A percentile compares a stretch with the other conserved stretches of the same genome.
phyloP scores from a whole-genome alignment of 2,888 invertebrate species.

The Abrostola tripartita region DNA sequence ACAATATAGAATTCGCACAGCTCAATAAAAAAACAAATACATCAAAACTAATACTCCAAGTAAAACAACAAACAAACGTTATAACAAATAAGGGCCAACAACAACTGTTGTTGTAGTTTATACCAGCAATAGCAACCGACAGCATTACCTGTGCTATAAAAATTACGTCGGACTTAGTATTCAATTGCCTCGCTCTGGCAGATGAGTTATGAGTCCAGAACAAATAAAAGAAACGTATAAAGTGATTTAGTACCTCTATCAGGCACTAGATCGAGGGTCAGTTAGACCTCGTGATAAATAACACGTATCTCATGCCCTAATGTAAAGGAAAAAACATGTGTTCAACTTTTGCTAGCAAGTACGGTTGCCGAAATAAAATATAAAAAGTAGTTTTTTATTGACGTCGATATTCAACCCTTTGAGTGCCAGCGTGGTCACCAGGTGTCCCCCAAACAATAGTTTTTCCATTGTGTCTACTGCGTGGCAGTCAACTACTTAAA shows the following conservation, averaged over 20 bases:
- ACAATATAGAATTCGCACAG: too few relatives aligned
- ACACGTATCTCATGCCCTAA: constrained; percentile 11
- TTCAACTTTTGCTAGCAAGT: neutral
- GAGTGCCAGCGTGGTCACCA: too few relatives aligned
- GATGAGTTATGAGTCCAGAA: constrained; percentile 56
- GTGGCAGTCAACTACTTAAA: too few relatives aligned
- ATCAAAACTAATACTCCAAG: neutral
- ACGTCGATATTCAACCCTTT: too few relatives aligned
- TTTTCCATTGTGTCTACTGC: too few relatives aligned
- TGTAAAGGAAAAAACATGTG: neutral
- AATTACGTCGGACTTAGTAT: constrained; percentile 60
- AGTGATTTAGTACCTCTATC: constrained; percentile 61
- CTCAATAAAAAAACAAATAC: constrained; percentile 25
- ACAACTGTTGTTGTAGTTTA: too few relatives aligned
- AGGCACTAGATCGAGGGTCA: constrained; percentile 54
- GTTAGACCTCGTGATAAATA: constrained; percentile 54
- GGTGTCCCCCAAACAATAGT: too few relatives aligned
- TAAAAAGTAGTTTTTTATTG: too few relatives aligned
- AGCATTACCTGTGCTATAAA: constrained; percentile 23
- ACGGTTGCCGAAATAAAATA: constrained; percentile 13
- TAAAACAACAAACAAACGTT: too few relatives aligned
- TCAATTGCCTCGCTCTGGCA: constrained; percentile 55
- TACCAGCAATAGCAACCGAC: too few relatives aligned
- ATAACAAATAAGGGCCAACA: too few relatives aligned
- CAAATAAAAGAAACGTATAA: constrained; percentile 63